Evolutionary conservation across 2,113 vertebrate species (phyloP).

Genomic region (Cryptoleucopteryx plumbea): DNA sequence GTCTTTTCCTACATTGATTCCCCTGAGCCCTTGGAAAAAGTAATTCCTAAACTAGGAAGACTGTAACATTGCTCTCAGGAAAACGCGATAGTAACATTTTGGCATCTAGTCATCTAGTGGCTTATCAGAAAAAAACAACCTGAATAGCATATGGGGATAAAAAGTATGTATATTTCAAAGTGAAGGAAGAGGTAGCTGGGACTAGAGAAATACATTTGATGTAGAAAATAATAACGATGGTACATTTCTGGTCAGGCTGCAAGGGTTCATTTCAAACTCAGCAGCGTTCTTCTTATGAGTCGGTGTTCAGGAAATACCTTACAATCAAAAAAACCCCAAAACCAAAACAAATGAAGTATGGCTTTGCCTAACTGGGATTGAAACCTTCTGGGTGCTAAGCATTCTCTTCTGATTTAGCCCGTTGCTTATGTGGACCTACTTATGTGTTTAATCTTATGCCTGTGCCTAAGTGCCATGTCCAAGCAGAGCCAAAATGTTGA

Average conservation of each 20-base stretch:
- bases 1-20: background rate
- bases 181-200: background rate
- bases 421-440: background rate
- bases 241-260: background rate
- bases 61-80: background rate
- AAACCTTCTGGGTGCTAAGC: background rate
- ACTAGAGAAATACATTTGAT: background rate
- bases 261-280: background rate
- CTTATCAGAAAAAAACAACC: constrained; percentile 39
- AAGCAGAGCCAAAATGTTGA: background rate
- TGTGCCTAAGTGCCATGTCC: background rate
- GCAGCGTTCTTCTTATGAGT: background rate
- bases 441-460: background rate
- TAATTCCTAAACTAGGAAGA: background rate
- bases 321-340: background rate
- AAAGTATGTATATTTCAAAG: background rate
- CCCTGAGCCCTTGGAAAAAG: background rate
- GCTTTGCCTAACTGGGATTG: background rate
- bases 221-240: background rate
- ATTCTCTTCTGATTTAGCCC: background rate
- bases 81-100: background rate
- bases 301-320: background rate
- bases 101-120: constrained; percentile 3
- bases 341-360: background rate
- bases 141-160: background rate